These are phyloP conservation scores for Heterodera carotae DNA, from an alignment of 1,140 invertebrate genomes.

Conservation along the genomic window DNA sequence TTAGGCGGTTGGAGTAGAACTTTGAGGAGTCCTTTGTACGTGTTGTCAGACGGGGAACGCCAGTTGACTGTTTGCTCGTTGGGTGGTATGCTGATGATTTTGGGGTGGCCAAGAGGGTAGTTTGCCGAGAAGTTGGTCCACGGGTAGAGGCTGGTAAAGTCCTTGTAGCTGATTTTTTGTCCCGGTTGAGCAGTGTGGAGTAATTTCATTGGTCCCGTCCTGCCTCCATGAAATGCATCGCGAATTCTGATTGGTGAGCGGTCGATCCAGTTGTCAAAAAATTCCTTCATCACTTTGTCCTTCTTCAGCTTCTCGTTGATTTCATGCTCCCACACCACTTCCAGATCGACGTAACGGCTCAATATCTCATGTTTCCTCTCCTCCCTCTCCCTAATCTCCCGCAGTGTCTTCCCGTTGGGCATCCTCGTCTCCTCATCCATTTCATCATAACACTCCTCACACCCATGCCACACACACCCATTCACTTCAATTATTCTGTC, in stretches of 20 bases:
- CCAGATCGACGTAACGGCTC: background rate
- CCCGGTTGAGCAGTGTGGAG: background rate
- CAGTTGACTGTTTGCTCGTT: conserved; percentile 12
- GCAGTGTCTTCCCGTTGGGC: conserved; percentile 10
- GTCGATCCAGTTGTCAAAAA: conserved; percentile 7
- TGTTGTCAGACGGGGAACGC: background rate
- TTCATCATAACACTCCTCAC: conserved; percentile 8
- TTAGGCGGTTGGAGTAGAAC: conserved; percentile 3
- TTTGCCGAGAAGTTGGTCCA: background rate
- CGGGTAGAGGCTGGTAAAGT: conserved; percentile 18
- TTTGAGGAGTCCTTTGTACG: conserved; percentile 7
- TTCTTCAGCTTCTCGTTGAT: conserved; percentile 3
- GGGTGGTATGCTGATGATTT: background rate
- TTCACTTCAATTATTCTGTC: conserved; percentile 14
- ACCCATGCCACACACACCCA: conserved; percentile 21
- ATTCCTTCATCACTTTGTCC: conserved; percentile 5
- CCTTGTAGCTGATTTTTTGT: conserved; percentile 13
- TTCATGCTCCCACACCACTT: conserved; percentile 19
- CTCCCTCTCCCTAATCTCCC: background rate
- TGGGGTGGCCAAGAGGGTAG: conserved; percentile 12
- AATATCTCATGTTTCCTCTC: background rate
- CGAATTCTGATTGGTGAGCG: background rate
- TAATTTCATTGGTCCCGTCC: conserved; percentile 1
- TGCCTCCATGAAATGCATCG: conserved; percentile 10
- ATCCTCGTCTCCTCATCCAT: background rate